Evolutionary conservation across 2,797 vertebrate species (phyloP).

Genomic region (Melanotaenia pygmaea): DNA sequence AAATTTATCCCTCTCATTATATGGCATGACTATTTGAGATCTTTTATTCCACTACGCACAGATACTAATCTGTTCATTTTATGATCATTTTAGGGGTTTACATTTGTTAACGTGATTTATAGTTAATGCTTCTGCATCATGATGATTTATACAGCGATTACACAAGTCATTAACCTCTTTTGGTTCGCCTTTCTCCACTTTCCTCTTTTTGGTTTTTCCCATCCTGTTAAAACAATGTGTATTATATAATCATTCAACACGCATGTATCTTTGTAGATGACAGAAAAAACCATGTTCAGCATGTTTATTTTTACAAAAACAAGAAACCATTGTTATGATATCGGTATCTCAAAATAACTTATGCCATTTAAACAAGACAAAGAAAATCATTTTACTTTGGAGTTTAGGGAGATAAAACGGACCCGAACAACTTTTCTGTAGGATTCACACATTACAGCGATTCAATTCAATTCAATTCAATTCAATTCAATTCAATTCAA

Average conservation of each 20-base stretch:
- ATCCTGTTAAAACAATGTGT: background rate
- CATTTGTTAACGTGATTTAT: background rate
- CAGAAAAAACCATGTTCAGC: background rate
- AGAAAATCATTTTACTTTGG: background rate
- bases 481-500: no score
- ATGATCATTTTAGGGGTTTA: background rate
- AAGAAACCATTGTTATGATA: background rate
- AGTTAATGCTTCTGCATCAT: background rate
- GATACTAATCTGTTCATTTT: background rate
- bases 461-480: no score
- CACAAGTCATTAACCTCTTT: slow-evolving; percentile 1
- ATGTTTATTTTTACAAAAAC: background rate
- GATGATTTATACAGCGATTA: background rate
- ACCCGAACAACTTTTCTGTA: no score
- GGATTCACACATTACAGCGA: no score
- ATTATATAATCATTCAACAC: background rate
- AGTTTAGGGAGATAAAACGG: no score
- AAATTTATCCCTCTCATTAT: no score
- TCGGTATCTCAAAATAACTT: slow-evolving; percentile 3
- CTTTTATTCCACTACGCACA: background rate
- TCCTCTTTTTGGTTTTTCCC: background rate
- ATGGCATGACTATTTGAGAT: background rate
- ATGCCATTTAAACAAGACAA: background rate
- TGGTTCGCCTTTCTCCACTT: background rate
- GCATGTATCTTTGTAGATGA: background rate